Evolutionary conservation across 2,797 vertebrate genomes (phyloP).

Genomic region (Rhodeus uyekii): DNA sequence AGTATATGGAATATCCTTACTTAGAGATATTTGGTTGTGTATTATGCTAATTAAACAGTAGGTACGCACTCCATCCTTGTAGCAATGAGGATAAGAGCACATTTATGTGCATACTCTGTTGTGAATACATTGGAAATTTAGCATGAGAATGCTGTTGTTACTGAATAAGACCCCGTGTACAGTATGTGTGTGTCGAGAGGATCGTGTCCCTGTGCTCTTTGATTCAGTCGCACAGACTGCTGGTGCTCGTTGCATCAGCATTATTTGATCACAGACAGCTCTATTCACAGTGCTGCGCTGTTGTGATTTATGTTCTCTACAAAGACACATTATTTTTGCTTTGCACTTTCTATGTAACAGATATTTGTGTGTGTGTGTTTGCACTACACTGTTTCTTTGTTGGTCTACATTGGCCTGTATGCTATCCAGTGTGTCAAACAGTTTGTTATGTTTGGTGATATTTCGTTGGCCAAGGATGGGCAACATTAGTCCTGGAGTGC

Average conservation of each 20-base stretch:
- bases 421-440: neutral
- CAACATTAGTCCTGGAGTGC: neutral
- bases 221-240: slow-evolving; percentile 60
- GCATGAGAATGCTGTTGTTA: neutral
- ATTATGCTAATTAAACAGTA: neutral
- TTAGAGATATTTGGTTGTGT: neutral
- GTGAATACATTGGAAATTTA: neutral
- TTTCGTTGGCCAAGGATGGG: neutral
- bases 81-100: neutral
- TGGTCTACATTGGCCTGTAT: neutral
- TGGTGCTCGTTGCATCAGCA: slow-evolving; percentile 61
- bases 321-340: slow-evolving; percentile 18
- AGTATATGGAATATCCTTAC: neutral
- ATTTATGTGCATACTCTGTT: neutral
- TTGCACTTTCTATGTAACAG: neutral
- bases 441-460: slow-evolving; percentile 1
- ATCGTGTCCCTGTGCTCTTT: slow-evolving; percentile 53
- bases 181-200: slow-evolving; percentile 42
- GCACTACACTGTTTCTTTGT: neutral
- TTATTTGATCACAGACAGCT: slow-evolving; percentile 24
- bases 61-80: neutral
- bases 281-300: neutral
- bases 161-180: slow-evolving; percentile 18
- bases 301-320: slow-evolving; percentile 15
- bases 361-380: slow-evolving; percentile 4